phyloP scores from a whole-genome alignment of 2,888 invertebrate species.

The Lamellibrachia columna region DNA sequence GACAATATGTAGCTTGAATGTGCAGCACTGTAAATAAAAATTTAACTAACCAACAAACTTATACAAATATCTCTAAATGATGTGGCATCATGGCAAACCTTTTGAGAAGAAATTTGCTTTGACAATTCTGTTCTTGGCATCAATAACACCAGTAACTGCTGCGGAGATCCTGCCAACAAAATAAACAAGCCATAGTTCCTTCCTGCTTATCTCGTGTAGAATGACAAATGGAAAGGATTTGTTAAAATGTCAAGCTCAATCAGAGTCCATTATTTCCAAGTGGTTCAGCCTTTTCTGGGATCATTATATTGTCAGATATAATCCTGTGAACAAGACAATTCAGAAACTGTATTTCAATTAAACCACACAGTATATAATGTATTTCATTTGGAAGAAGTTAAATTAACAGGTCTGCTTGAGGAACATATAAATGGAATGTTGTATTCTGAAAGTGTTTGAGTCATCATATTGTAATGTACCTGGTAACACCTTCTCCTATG shows the following conservation, averaged over 20 bases:
- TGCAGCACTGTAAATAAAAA: background rate
- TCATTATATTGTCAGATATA: too few species aligned
- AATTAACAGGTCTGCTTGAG: background rate
- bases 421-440: background rate
- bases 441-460: too few species aligned
- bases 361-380: background rate
- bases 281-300: background rate
- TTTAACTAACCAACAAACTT: too few species aligned
- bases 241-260: background rate
- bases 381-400: background rate
- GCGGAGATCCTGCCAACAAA: conserved; percentile 17
- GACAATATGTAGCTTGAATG: too few species aligned
- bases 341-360: too few species aligned
- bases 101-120: conserved; percentile 25
- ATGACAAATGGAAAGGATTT: background rate
- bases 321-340: too few species aligned
- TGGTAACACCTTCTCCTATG: conserved; percentile 10
- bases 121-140: conserved; percentile 20
- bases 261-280: background rate
- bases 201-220: background rate
- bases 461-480: background rate
- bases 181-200: background rate
- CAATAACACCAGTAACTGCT: conserved; percentile 20
- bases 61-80: background rate
- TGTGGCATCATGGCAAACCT: background rate